Percentiles rank a stretch among this genome's conserved stretches.
Evolutionary conservation across 2,113 vertebrate genomes (phyloP).

Genomic region (Halcyon malimbica): DNA sequence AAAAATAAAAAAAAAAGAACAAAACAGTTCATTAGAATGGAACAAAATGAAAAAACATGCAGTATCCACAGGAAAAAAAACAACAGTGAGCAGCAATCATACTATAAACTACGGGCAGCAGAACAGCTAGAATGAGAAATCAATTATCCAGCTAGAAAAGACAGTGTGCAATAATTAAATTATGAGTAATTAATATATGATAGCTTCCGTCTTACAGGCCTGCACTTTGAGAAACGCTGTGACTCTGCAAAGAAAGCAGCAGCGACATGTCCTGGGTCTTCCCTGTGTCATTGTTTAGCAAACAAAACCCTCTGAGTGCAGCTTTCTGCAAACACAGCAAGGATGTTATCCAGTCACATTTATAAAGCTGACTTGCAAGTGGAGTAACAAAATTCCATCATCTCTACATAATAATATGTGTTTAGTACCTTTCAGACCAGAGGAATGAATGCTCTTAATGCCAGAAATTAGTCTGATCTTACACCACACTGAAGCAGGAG

Average conservation of each 20-base stretch:
- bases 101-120: not conserved
- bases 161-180: slow-evolving; percentile 46
- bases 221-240: not conserved
- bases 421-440: not conserved
- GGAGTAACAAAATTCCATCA: not conserved
- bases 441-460: not conserved
- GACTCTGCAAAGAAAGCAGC: not conserved
- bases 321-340: not conserved
- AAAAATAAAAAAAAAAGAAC: not conserved
- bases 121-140: slow-evolving; percentile 37
- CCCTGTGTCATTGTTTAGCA: not conserved
- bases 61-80: not conserved
- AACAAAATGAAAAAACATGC: no score
- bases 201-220: not conserved
- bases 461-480: not conserved
- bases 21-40: no score
- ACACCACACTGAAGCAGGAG: not conserved
- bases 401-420: not conserved
- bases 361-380: not conserved
- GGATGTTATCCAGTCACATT: not conserved
- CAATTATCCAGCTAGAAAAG: slow-evolving; percentile 36
- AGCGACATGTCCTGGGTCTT: not conserved
- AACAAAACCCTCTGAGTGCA: not conserved
- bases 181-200: not conserved
- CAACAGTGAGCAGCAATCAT: not conserved